Evolutionary conservation across 2,113 vertebrate species (phyloP), one percentile per base, ranked within the genome.

Genomic region (Carettochelys insculpta): DNA sequence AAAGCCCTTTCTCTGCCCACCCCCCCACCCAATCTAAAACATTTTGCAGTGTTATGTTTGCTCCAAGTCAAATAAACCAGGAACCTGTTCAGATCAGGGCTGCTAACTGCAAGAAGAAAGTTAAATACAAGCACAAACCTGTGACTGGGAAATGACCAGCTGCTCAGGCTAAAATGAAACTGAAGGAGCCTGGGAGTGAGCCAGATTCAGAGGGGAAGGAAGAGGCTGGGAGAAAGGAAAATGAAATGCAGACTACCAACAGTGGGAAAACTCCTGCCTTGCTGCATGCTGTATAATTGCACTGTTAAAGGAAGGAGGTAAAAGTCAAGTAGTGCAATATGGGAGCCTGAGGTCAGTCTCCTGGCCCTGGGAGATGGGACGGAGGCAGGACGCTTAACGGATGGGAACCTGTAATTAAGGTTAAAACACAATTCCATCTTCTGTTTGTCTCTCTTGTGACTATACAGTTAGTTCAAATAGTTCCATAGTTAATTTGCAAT

Each of bases 41-140:
- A 90, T 93, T 93, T 86, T 92, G 93, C 16, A 86, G 86, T 84
- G 75, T 87, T 0, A 3, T 73, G 90, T 93, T 22, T 93, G 54
- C 91, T 95, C 93, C 95, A 95, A 95, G 58, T 85, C 88, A 95
- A 94, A 95, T 92, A 94, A 80, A 87, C 53, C 68, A 27, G 48
- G 52, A 86, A 83, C 68, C 83, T n/a, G 19, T n/a, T 79, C 2
- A 0, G 53, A 86, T 88, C 94, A 92, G 87, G 91, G 82, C 68
- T 83, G 86, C 88, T 94, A 94, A 80, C 75, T 50, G 77, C n/a
- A n/a, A n/a, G 61, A 95, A 92, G 89, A 50, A 89, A 96, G 90
- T 84, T 86, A 76, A 95, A 95, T 86, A 79, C 91, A 94, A 95
- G 51, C 81, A 20, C 17, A 80, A 73, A 81, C 7, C 61, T 91